These are phyloP conservation scores for Phania funesta DNA, from an alignment of 2,888 invertebrate species.

Conservation along the genomic window DNA sequence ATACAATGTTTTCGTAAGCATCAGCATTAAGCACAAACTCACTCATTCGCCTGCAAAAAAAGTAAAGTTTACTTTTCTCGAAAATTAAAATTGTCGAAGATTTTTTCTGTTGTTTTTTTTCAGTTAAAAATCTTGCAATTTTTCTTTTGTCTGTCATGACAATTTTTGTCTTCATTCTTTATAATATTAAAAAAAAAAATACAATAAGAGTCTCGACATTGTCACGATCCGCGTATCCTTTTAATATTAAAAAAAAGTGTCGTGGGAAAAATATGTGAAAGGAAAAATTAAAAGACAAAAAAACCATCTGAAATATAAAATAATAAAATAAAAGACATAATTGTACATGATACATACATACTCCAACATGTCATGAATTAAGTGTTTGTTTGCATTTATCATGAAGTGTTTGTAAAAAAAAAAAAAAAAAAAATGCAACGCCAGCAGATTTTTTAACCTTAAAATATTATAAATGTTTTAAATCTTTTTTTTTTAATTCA, in stretches of 20 bases:
- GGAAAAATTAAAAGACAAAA: conserved; percentile 51
- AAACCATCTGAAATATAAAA: conserved; percentile 37
- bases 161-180: conserved; percentile 52
- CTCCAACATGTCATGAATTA: conserved; percentile 62
- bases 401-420: conserved; percentile 43
- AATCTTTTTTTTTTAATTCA: not conserved
- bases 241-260: conserved; percentile 55
- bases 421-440: not conserved
- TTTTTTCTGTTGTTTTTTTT: conserved; percentile 15
- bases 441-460: conserved; percentile 36
- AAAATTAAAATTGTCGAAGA: conserved; percentile 47
- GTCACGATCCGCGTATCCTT: conserved; percentile 62
- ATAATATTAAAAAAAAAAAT: conserved; percentile 24
- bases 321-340: conserved; percentile 57
- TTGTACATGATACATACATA: conserved; percentile 61
- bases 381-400: conserved; percentile 61
- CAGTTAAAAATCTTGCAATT: conserved; percentile 41
- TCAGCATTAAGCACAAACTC: conserved; percentile 9
- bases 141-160: conserved; percentile 40
- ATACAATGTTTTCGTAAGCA: conserved; percentile 49
- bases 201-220: conserved; percentile 48
- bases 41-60: conserved; percentile 12
- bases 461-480: not conserved
- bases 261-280: conserved; percentile 68
- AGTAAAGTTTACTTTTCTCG: conserved; percentile 33